phyloP scores from a whole-genome alignment of 2,797 vertebrate genomes.

The Tokudaia tokunoshimensis region DNA sequence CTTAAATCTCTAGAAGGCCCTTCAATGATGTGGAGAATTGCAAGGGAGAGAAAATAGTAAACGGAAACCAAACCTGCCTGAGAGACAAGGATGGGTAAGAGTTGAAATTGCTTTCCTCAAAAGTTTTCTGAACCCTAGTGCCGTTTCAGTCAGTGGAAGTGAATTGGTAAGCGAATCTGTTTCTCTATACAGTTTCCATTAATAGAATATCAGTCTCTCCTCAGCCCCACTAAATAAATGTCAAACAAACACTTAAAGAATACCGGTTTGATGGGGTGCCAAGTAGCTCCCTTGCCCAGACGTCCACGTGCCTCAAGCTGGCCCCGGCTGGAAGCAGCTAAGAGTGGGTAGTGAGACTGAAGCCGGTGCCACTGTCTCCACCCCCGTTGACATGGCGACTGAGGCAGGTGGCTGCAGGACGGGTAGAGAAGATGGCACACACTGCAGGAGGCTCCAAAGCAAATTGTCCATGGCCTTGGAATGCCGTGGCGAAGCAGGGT shows the following conservation, averaged over 20 bases:
- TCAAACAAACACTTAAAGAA: slow-evolving; percentile 75
- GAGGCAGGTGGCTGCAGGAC: neutral
- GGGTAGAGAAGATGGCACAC: neutral
- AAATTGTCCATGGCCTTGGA: neutral
- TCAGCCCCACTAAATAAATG: slow-evolving; percentile 68
- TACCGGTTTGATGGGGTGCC: slow-evolving; percentile 36
- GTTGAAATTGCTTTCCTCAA: slow-evolving; percentile 3
- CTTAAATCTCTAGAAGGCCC: neutral
- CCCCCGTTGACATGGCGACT: neutral
- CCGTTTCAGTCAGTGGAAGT: neutral
- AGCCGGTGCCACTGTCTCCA: neutral
- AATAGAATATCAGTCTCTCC: slow-evolving; percentile 63
- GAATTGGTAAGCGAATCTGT: slow-evolving; percentile 52
- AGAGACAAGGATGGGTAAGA: neutral
- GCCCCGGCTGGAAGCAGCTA: slow-evolving; percentile 8
- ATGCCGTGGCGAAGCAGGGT: neutral
- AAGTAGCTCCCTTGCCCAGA: slow-evolving; percentile 60
- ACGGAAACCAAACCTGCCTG: neutral
- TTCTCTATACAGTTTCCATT: slow-evolving; percentile 52
- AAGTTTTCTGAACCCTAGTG: neutral
- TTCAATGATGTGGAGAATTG: neutral
- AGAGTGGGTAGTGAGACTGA: neutral
- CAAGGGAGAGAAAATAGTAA: neutral
- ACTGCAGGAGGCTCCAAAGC: neutral
- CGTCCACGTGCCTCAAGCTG: slow-evolving; percentile 32